Evolutionary conservation across 1,140 invertebrate genomes (phyloP).

Genomic region (Macrosteles quadrilineatus): DNA sequence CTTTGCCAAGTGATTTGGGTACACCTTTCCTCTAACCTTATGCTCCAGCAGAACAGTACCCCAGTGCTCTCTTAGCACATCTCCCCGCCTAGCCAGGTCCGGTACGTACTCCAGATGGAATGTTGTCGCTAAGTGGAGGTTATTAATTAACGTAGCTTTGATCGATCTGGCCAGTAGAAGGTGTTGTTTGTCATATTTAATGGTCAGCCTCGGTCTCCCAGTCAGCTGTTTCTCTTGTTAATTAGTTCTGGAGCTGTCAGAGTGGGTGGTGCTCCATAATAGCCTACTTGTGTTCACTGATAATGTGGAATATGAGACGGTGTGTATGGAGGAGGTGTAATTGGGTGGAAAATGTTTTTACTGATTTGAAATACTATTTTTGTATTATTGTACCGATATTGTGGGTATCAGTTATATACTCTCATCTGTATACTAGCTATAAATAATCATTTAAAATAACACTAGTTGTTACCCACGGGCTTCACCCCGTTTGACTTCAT

Average conservation of each 20-base stretch:
- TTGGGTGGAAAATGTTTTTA: not conserved
- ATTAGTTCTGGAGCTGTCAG: not conserved
- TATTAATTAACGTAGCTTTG: not conserved
- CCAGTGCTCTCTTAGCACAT: too few species aligned
- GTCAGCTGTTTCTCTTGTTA: constrained; percentile 5
- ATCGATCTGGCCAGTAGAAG: not conserved
- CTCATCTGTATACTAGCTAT: not conserved
- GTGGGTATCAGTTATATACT: not conserved
- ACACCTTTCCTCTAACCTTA: too few species aligned
- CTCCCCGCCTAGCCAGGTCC: too few species aligned
- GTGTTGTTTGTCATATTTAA: constrained; percentile 7
- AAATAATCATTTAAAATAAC: not conserved
- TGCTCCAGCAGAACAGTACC: too few species aligned
- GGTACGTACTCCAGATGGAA: too few species aligned
- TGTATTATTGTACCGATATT: not conserved
- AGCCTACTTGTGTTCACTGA: not conserved
- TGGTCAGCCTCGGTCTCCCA: constrained; percentile 1
- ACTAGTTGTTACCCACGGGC: too few species aligned
- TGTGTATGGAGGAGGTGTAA: not conserved
- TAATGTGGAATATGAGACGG: not conserved
- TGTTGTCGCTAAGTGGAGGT: not conserved
- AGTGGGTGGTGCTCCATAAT: not conserved
- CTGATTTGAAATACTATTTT: not conserved
- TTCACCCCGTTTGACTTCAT: not conserved
- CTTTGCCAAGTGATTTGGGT: too few species aligned